Conservation (phyloP, 2,113 vertebrate genomes). For the Amia ocellicauda region DNA sequence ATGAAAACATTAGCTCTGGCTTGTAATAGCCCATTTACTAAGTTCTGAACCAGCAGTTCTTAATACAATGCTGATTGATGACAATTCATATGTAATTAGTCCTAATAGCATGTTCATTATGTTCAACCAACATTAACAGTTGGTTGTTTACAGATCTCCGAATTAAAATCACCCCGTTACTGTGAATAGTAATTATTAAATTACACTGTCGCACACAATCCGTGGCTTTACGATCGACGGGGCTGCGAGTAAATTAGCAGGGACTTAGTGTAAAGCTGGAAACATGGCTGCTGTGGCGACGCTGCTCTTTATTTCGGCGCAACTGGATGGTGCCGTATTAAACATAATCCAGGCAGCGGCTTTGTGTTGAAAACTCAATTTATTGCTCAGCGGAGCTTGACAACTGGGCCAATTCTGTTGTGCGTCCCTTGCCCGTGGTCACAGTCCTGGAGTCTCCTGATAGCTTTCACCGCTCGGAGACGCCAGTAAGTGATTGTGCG, state of each 20-base stretch:
- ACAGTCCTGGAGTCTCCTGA: neutral
- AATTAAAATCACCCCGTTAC: neutral
- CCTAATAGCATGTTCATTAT: slow-evolving; percentile 5
- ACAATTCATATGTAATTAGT: slow-evolving; percentile 23
- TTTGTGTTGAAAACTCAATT: slow-evolving; percentile 3
- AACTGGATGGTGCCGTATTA: neutral
- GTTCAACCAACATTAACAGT: neutral
- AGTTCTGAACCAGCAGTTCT: neutral
- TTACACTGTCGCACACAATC: too few species aligned
- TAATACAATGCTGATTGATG: neutral
- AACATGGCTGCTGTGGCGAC: neutral
- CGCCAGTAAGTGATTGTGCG: too few species aligned
- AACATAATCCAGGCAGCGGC: neutral
- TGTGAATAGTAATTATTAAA: neutral
- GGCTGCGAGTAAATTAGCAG: neutral
- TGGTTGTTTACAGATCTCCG: neutral
- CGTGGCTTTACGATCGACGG: too few species aligned
- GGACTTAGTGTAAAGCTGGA: neutral
- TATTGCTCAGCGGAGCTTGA: slow-evolving; percentile 8
- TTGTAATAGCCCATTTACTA: too few species aligned
- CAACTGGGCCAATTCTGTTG: too few species aligned
- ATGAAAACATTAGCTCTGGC: too few species aligned
- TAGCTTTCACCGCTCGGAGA: neutral
- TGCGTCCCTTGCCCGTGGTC: neutral
- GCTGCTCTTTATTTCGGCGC: neutral